phyloP scores from a whole-genome alignment of 2,797 vertebrate species.

The Bovichtus diacanthus region DNA sequence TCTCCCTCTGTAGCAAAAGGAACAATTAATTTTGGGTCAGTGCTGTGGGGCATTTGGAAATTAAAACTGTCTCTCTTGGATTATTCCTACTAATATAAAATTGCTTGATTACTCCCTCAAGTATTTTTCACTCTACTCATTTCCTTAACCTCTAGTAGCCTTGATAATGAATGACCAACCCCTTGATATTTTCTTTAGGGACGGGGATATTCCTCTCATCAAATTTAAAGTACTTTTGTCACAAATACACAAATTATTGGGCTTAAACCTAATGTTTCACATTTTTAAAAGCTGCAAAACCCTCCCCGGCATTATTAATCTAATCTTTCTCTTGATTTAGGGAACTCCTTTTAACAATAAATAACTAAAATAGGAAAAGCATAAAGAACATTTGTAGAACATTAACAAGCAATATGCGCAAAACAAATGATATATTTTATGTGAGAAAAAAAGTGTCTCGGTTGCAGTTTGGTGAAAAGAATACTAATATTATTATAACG shows the following conservation, averaged over 20 bases:
- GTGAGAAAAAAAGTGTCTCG: neutral
- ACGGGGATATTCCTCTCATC: conserved; percentile 21
- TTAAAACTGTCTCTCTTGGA: conserved; percentile 82
- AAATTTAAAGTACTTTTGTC: neutral
- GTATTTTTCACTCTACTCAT: conserved; percentile 62
- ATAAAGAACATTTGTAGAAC: neutral
- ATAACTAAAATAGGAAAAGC: neutral
- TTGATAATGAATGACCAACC: conserved; percentile 62
- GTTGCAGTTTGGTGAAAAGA: neutral
- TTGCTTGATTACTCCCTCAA: conserved; percentile 75
- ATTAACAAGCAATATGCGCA: neutral
- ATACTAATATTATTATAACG: too few species aligned
- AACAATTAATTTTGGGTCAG: conserved; percentile 86
- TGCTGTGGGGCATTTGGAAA: conserved; percentile 82
- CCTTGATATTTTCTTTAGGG: conserved; percentile 8
- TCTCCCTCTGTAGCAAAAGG: conserved; percentile 77
- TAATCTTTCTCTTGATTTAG: neutral
- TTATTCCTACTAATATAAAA: conserved; percentile 82
- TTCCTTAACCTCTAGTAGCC: conserved; percentile 69
- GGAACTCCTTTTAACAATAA: neutral
- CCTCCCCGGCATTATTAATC: neutral
- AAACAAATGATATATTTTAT: neutral
- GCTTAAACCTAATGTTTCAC: neutral
- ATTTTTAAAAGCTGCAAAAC: neutral
- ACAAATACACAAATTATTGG: neutral